phyloP scores from a whole-genome alignment of 92 coral and sea anemone genomes.

The Phymanthus crucifer region DNA sequence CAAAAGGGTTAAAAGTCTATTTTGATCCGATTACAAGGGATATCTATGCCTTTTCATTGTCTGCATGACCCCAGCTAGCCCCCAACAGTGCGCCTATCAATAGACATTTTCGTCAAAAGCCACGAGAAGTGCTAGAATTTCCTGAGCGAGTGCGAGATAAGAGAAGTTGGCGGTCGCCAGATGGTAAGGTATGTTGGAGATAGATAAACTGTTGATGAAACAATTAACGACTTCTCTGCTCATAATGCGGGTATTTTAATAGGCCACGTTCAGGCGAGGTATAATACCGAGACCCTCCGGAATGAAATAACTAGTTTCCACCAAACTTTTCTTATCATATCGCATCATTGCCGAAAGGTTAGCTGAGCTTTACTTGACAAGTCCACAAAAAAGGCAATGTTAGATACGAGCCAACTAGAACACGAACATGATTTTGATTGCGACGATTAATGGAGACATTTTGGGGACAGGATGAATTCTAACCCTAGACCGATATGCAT shows the following conservation, averaged over 20 bases:
- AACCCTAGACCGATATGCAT: too few species aligned
- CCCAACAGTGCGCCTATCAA: background rate
- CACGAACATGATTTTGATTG: too few species aligned
- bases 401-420: too few species aligned
- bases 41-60: background rate
- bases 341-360: too few species aligned
- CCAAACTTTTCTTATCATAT: too few species aligned
- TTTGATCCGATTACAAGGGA: constrained; percentile 4
- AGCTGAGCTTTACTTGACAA: too few species aligned
- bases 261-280: background rate
- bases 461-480: too few species aligned
- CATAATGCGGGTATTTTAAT: background rate
- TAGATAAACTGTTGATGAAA: constrained; percentile 39
- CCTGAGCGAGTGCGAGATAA: constrained; percentile 13
- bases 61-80: background rate
- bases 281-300: background rate
- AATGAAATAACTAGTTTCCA: too few species aligned
- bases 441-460: too few species aligned
- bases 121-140: constrained; percentile 8
- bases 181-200: constrained; percentile 16
- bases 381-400: too few species aligned
- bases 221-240: constrained; percentile 20
- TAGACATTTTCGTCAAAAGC: constrained; percentile 14
- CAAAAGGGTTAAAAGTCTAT: background rate
- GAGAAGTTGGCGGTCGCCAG: constrained; percentile 9